Conservation (phyloP, 2,888 invertebrate genomes). For the Vanessa cardui region DNA sequence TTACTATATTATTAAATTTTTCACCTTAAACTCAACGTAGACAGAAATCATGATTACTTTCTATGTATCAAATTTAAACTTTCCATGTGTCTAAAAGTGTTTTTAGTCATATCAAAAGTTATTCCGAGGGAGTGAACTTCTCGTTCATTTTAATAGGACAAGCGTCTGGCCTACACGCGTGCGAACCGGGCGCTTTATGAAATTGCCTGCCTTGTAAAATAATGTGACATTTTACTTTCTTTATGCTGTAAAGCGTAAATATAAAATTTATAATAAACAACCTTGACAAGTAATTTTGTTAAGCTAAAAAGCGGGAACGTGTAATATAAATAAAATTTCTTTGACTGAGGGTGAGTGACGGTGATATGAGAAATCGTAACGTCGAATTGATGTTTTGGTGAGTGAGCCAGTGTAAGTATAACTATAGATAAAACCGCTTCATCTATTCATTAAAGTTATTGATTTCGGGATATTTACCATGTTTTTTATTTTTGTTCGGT, state of each 20-base stretch:
- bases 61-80: slow-evolving; percentile 22
- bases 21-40: background rate
- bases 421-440: too few relatives aligned
- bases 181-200: slow-evolving; percentile 36
- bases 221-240: slow-evolving; percentile 39
- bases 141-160: slow-evolving; percentile 45
- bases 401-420: too few relatives aligned
- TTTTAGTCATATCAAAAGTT: slow-evolving; percentile 28
- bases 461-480: too few relatives aligned
- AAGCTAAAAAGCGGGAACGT: slow-evolving; percentile 8
- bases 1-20: background rate
- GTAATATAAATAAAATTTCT: background rate
- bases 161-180: slow-evolving; percentile 44
- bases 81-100: too few relatives aligned
- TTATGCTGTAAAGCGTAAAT: slow-evolving; percentile 34
- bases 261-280: slow-evolving; percentile 36
- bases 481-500: too few relatives aligned
- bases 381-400: too few relatives aligned
- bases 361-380: background rate
- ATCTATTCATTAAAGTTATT: too few relatives aligned
- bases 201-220: slow-evolving; percentile 47
- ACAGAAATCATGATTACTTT: slow-evolving; percentile 13
- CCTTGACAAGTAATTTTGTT: slow-evolving; percentile 18
- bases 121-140: slow-evolving; percentile 15
- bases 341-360: too few relatives aligned